phyloP scores from a whole-genome alignment of 2,113 vertebrate genomes.

The Oncorhynchus masou region DNA sequence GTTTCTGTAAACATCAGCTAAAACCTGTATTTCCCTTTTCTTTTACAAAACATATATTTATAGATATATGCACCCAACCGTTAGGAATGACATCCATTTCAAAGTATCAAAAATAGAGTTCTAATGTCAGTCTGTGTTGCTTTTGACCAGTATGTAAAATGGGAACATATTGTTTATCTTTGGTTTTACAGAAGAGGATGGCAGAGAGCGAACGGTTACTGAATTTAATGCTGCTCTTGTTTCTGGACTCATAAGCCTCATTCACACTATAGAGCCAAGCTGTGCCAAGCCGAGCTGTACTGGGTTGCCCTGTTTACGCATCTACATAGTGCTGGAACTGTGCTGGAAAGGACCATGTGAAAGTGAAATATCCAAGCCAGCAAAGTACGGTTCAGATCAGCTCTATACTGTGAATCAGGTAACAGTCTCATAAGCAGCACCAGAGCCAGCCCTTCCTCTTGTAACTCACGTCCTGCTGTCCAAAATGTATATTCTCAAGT shows the following conservation, averaged over 20 bases:
- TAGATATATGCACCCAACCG: conserved; percentile 57
- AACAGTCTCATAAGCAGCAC: conserved; percentile 40
- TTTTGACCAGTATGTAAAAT: conserved; percentile 69
- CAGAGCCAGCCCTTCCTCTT: conserved; percentile 31
- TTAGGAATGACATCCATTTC: conserved; percentile 86
- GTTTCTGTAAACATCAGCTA: conserved; percentile 92
- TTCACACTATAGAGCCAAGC: too few relatives aligned
- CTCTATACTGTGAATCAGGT: neutral
- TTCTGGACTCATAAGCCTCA: too few relatives aligned
- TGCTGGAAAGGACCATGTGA: too few relatives aligned
- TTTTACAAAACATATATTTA: conserved; percentile 79
- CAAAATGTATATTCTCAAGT: conserved; percentile 27
- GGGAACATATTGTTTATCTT: conserved; percentile 81
- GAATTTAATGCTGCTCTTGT: conserved; percentile 53
- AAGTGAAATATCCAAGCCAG: too few relatives aligned
- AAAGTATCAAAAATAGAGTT: conserved; percentile 89
- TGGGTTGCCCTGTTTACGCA: too few relatives aligned
- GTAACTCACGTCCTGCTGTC: neutral
- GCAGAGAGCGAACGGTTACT: conserved; percentile 63
- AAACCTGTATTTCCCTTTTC: conserved; percentile 89
- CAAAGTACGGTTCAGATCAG: too few relatives aligned
- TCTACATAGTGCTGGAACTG: too few relatives aligned
- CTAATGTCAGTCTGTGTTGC: conserved; percentile 76
- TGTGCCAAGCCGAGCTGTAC: too few relatives aligned
- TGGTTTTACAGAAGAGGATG: conserved; percentile 81